Percentiles rank a stretch among this genome's conserved stretches.
These are phyloP conservation scores for Hypsibius dujardini DNA, from an alignment of 1,140 invertebrate species.

Conservation along the genomic window DNA sequence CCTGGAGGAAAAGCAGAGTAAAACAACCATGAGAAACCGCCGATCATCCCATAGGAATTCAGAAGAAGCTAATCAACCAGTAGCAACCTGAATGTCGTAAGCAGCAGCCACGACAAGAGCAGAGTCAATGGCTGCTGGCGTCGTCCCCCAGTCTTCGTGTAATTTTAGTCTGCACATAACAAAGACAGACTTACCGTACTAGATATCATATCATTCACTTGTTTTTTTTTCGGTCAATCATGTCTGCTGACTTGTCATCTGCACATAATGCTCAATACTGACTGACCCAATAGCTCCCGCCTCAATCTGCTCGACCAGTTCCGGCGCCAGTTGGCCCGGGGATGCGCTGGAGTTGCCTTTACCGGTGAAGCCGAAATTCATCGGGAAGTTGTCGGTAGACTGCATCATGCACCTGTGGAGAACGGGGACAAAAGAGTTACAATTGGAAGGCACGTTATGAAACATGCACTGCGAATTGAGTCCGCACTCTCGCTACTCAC, in stretches of 20 bases:
- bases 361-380: conserved; percentile 34
- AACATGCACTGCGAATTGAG: neutral
- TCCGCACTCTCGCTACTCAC: conserved; percentile 22
- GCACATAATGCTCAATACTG: neutral
- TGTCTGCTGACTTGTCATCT: too few relatives aligned
- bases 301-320: conserved; percentile 31
- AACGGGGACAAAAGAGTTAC: neutral
- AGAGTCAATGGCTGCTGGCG: conserved; percentile 32
- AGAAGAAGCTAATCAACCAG: too few relatives aligned
- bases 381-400: conserved; percentile 32
- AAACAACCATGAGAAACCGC: too few relatives aligned
- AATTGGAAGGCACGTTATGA: too few relatives aligned
- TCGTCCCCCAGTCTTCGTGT: conserved; percentile 34
- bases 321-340: conserved; percentile 24
- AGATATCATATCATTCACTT: conserved; percentile 16
- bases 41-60: too few relatives aligned
- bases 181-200: neutral
- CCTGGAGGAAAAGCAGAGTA: conserved; percentile 23
- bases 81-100: conserved; percentile 31
- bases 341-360: conserved; percentile 30
- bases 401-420: conserved; percentile 31
- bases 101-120: conserved; percentile 31
- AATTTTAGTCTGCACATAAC: conserved; percentile 29
- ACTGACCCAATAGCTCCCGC: conserved; percentile 33
- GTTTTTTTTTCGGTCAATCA: too few relatives aligned